Conservation (phyloP, 2,888 invertebrate genomes). For the Pristionchus exspectatus region DNA sequence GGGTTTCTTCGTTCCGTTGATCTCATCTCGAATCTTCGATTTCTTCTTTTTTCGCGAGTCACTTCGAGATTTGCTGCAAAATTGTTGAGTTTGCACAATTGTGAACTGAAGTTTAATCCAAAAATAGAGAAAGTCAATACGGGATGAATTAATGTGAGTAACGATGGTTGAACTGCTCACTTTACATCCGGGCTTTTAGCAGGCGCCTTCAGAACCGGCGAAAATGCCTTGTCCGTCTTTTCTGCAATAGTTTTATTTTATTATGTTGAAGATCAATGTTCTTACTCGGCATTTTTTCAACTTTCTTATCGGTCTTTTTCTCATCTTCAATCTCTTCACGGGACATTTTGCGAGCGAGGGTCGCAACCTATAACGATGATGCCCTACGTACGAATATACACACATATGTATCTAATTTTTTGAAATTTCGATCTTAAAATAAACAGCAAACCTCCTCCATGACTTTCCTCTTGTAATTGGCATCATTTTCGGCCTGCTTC, state of each 20-base stretch:
- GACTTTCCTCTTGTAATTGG: conserved; percentile 29
- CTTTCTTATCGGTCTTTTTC: neutral
- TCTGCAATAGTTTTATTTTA: neutral
- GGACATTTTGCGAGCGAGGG: neutral
- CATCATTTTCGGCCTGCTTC: conserved; percentile 5
- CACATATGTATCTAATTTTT: no score
- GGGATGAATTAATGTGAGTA: no score
- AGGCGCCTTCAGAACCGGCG: neutral
- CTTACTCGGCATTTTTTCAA: neutral
- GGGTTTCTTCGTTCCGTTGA: neutral
- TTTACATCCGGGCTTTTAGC: neutral
- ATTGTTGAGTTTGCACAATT: neutral
- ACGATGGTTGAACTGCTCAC: neutral
- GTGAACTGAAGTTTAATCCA: no score
- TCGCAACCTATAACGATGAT: neutral
- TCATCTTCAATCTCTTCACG: conserved; percentile 22
- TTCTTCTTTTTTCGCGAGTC: conserved; percentile 13
- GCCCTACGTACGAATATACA: neutral
- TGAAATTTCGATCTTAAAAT: neutral
- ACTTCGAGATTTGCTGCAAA: neutral
- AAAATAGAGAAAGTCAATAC: no score
- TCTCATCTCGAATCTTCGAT: neutral
- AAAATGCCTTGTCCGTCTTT: neutral
- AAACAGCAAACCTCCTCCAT: conserved; percentile 35
- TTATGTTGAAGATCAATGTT: neutral